These are phyloP conservation scores for Drosophila falleni DNA, from an alignment of 2,888 invertebrate species.

Conservation along the genomic window DNA sequence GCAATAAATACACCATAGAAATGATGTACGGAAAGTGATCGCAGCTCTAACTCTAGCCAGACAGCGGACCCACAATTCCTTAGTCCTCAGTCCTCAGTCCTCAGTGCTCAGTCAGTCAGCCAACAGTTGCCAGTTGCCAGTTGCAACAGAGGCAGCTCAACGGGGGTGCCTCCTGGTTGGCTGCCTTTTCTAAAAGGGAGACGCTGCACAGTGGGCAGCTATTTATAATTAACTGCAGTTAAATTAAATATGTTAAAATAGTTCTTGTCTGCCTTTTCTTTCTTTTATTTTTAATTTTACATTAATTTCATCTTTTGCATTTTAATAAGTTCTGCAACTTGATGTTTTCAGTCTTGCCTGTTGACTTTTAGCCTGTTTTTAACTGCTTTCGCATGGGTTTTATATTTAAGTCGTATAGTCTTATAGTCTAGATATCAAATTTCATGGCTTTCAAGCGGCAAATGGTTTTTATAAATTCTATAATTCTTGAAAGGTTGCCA, in stretches of 20 bases:
- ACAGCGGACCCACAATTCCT: too few relatives aligned
- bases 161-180: conserved; percentile 70
- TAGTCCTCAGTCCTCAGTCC: conserved; percentile 1
- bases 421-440: conserved; percentile 8
- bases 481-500: not conserved
- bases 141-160: conserved; percentile 62
- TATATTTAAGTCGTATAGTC: not conserved
- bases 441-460: conserved; percentile 2
- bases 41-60: conserved; percentile 47
- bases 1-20: conserved; percentile 81
- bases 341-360: not conserved
- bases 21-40: conserved; percentile 82
- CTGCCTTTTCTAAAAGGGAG: conserved; percentile 17
- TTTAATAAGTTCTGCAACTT: conserved; percentile 15
- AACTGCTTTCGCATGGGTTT: not conserved
- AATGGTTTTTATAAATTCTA: not conserved
- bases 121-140: too few relatives aligned
- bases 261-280: not conserved
- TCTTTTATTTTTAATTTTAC: conserved; percentile 3
- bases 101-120: conserved; percentile 47
- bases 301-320: conserved; percentile 10
- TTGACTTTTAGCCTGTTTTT: conserved; percentile 13
- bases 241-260: conserved; percentile 17
- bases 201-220: conserved; percentile 65
- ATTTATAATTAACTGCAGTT: conserved; percentile 24